These are phyloP conservation scores for Rapana venosa DNA, from an alignment of 2,888 invertebrate species.

Conservation along the genomic window DNA sequence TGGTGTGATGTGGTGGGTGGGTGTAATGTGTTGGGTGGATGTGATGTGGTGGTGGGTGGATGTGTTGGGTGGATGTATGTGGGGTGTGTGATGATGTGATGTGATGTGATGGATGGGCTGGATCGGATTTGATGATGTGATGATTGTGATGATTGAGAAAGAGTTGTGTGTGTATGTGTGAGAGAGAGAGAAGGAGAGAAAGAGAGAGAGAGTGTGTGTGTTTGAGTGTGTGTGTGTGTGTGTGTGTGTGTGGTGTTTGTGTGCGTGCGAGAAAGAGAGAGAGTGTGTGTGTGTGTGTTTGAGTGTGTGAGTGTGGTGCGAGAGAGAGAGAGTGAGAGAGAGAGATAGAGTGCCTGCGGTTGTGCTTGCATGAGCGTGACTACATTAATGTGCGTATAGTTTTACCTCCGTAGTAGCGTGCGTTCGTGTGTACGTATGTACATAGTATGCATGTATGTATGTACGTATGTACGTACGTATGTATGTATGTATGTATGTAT, in stretches of 20 bases:
- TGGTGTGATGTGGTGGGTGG: no score
- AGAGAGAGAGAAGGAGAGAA: no score
- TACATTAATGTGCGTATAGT: background rate
- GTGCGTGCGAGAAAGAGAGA: no score
- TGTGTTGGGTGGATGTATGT: background rate
- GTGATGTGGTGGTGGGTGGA: no score
- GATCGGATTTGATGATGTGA: background rate
- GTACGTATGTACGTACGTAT: background rate
- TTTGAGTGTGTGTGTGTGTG: no score
- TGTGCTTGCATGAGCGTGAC: background rate
- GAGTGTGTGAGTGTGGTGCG: no score
- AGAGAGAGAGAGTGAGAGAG: no score
- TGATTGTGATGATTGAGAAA: background rate
- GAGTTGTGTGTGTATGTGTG: background rate
- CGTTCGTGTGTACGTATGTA: background rate
- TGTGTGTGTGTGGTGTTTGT: no score
- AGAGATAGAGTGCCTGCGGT: background rate
- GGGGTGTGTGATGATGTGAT: no score
- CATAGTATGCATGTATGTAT: background rate
- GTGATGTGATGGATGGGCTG: no score
- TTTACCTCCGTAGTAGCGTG: background rate
- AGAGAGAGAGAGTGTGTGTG: no score
- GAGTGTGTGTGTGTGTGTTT: no score
- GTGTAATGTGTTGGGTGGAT: background rate
- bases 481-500: background rate